These are phyloP conservation scores for Oncorhynchus mykiss DNA, from an alignment of 2,113 vertebrate species.

Conservation along the genomic window DNA sequence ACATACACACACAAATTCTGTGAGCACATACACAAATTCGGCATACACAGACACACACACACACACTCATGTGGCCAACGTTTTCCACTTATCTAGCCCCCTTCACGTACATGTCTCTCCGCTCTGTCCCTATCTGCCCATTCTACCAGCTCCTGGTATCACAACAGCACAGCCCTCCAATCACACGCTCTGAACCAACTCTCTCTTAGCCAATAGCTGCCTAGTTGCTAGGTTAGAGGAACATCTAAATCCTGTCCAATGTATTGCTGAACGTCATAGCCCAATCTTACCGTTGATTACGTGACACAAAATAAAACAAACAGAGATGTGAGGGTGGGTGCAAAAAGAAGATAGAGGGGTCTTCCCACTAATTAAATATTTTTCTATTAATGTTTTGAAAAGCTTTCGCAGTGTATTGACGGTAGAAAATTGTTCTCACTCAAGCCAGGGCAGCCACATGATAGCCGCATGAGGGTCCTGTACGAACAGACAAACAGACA, in stretches of 20 bases:
- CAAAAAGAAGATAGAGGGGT: too few relatives aligned
- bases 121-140: constrained; percentile 30
- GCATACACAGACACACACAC: background rate
- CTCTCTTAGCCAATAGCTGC: constrained; percentile 42
- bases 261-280: constrained; percentile 25
- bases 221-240: constrained; percentile 36
- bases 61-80: constrained; percentile 23
- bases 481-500: too few relatives aligned
- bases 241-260: constrained; percentile 43
- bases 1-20: background rate
- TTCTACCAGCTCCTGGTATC: background rate
- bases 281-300: constrained; percentile 15
- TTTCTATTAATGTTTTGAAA: too few relatives aligned
- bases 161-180: constrained; percentile 41
- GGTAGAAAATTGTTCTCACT: too few relatives aligned
- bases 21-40: too few relatives aligned
- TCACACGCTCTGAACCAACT: constrained; percentile 29
- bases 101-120: constrained; percentile 17
- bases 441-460: too few relatives aligned
- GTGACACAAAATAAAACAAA: too few relatives aligned
- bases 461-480: too few relatives aligned
- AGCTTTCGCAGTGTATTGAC: too few relatives aligned
- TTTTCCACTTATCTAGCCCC: constrained; percentile 32
- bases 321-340: too few relatives aligned
- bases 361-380: too few relatives aligned